Evolutionary conservation across 2,888 invertebrate genomes (phyloP).

Genomic region (Pterobdella sp.): DNA sequence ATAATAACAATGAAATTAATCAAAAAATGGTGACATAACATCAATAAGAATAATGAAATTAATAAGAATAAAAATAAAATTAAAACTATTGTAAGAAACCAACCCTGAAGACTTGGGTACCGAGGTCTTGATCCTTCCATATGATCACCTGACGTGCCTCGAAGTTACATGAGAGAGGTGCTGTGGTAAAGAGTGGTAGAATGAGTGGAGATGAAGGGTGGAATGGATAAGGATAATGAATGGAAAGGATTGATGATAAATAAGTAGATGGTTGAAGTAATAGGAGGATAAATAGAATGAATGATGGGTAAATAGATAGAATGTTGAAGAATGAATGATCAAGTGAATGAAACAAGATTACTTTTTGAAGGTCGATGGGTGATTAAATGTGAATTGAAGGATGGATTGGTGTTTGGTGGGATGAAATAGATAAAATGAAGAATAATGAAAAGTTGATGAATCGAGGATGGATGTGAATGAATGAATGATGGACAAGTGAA

Average conservation of each 20-base stretch:
- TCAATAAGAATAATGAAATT: background rate
- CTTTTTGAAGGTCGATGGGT: background rate
- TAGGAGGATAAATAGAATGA: background rate
- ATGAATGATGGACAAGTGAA: background rate
- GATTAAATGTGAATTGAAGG: background rate
- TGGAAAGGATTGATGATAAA: background rate
- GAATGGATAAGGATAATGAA: background rate
- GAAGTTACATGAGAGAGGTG: slow-evolving; percentile 29
- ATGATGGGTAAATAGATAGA: background rate
- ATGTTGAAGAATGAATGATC: background rate
- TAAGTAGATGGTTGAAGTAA: background rate
- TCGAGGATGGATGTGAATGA: background rate
- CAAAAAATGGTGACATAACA: background rate
- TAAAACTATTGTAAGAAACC: slow-evolving; percentile 29
- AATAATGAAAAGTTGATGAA: background rate
- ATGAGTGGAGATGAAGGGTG: background rate
- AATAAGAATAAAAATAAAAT: background rate
- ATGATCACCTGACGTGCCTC: slow-evolving; percentile 36
- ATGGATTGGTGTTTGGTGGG: background rate
- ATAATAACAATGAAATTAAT: background rate
- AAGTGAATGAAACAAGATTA: background rate
- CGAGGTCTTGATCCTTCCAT: slow-evolving; percentile 35
- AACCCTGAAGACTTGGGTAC: slow-evolving; percentile 35
- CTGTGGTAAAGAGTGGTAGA: background rate
- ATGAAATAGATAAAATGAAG: background rate